Evolutionary conservation across 2,888 invertebrate genomes (phyloP).

Genomic region (Apantesis nais): DNA sequence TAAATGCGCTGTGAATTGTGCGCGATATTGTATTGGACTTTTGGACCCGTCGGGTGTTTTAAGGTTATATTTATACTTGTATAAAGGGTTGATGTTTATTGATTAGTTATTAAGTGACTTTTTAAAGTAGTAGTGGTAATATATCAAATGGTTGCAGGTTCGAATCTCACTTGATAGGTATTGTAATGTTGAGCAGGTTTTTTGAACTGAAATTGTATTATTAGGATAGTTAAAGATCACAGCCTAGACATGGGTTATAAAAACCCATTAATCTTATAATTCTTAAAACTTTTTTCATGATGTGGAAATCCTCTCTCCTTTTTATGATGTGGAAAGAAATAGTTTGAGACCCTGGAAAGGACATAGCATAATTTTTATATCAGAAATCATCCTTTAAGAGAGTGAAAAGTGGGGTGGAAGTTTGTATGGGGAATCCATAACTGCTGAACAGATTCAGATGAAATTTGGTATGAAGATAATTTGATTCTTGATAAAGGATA

Average conservation of each 20-base stretch:
- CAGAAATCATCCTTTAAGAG: too few relatives aligned
- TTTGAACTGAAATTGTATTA: not conserved
- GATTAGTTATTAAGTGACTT: not conserved
- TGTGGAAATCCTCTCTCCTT: not conserved
- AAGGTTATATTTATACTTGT: slow-evolving; percentile 6
- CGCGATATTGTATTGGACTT: slow-evolving; percentile 53
- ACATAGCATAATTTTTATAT: too few relatives aligned
- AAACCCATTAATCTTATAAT: not conserved
- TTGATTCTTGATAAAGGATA: too few relatives aligned
- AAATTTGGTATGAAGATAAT: too few relatives aligned
- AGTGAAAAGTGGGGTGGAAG: too few relatives aligned
- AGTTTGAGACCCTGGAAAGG: too few relatives aligned
- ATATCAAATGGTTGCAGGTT: not conserved
- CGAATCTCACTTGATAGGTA: not conserved
- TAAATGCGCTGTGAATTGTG: slow-evolving; percentile 74
- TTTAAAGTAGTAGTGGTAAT: not conserved
- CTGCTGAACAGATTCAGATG: too few relatives aligned
- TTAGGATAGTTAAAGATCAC: not conserved
- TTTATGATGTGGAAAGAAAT: too few relatives aligned
- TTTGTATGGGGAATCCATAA: too few relatives aligned
- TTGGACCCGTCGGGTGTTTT: slow-evolving; percentile 17
- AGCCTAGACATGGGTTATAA: not conserved
- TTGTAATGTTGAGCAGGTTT: not conserved
- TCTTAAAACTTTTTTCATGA: not conserved
- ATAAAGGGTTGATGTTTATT: not conserved